Evolutionary conservation across 2,888 invertebrate genomes (phyloP), one percentile per base, ranked within the genome.

Genomic region (Amphipyra berbera): DNA sequence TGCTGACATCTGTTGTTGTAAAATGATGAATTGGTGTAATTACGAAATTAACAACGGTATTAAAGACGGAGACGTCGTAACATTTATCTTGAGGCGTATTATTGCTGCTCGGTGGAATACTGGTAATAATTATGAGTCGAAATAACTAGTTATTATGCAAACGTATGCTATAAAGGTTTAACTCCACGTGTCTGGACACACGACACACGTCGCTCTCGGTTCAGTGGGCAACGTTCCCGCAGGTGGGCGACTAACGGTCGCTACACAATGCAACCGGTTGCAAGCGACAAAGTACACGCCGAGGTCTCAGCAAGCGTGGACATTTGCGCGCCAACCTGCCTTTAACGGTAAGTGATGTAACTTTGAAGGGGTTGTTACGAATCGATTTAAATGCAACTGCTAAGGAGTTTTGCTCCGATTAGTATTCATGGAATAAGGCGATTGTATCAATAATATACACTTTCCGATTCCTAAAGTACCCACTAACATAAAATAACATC

Each of bases 191-290:
- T 83, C 73, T 63, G 74, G 78, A 73, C 79, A 81, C 78, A 82
- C 88, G 81, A 72, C 81, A 80, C 79, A 82, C 88, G 93, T 91
- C 93, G 89, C 90, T 87, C 85, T 90, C 93, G 90, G 92, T 89
- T 93, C 93, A 93, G 84, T 94, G 92, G 87, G 90, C 90, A 90
- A 82, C 83, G 84, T 82, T 75, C 81, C 82, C 84, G 92, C 94
- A 94, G 94, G 94, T 94, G 94, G 93, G 90, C 89, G 86, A 87
- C 79, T 94, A 95, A 94, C 94, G 94, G 94, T 92, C 89, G 86
- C 73, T 73, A 73, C 76, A 82, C 85, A 85, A 83, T 82, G 81
- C 78, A 82, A 82, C 82, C 84, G 84, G 82, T 82, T 82, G 79
- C 79, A 82, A 78, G 82, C 79, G 78, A 83, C 79, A 79, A 79